A percentile compares a stretch with the other conserved stretches of the same genome.
Conservation (phyloP, 2,888 invertebrate species). For the Lypha dubia region DNA sequence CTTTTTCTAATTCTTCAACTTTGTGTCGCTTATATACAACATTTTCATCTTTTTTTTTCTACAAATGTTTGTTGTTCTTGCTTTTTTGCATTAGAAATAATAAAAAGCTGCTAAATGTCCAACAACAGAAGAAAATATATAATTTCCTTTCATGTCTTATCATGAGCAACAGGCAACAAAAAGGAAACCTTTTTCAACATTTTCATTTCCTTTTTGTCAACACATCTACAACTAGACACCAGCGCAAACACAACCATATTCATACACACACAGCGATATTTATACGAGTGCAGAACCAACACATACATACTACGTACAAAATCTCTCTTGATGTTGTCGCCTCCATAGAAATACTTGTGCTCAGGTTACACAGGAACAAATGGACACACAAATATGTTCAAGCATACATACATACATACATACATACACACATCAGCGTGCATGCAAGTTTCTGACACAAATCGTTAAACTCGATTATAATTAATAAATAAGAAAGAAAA, state of each 20-base stretch:
- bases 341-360: background rate
- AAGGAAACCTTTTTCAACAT: constrained; percentile 67
- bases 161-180: constrained; percentile 70
- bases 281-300: background rate
- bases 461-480: constrained; percentile 62
- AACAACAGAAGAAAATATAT: constrained; percentile 61
- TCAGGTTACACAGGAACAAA: constrained; percentile 6
- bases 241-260: constrained; percentile 7
- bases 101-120: constrained; percentile 52
- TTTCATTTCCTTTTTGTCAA: constrained; percentile 71
- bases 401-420: background rate
- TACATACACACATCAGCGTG: constrained; percentile 3
- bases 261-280: no score
- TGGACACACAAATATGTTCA: no score
- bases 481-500: background rate
- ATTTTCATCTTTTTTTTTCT: no score
- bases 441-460: constrained; percentile 60
- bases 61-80: constrained; percentile 19
- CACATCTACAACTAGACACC: constrained; percentile 44
- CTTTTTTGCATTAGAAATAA: constrained; percentile 46
- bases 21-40: constrained; percentile 38
- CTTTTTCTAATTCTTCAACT: constrained; percentile 51
- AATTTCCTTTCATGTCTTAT: constrained; percentile 71
- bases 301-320: constrained; percentile 13
- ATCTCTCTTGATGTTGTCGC: background rate